Percentiles rank a stretch among this genome's conserved stretches.
These are phyloP conservation scores for Cinara cedri DNA, from an alignment of 2,888 invertebrate species.

Conservation along the genomic window DNA sequence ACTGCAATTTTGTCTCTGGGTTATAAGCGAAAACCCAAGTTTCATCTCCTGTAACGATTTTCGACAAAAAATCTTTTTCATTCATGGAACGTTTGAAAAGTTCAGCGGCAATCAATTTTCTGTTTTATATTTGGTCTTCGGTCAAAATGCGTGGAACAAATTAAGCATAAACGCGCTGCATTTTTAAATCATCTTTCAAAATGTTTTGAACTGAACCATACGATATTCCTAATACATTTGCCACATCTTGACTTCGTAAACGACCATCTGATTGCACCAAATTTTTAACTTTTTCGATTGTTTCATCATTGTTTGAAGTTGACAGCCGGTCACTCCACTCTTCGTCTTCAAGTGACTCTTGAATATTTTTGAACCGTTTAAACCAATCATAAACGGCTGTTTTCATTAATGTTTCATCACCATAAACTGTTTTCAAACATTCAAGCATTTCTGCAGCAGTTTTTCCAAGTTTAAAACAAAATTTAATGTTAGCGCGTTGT, in stretches of 20 bases:
- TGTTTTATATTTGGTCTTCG: conserved; percentile 22
- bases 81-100: conserved; percentile 14
- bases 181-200: conserved; percentile 20
- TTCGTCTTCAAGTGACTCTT: conserved; percentile 19
- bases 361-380: too few relatives aligned
- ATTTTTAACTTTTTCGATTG: conserved; percentile 29
- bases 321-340: conserved; percentile 11
- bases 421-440: conserved; percentile 23
- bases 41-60: conserved; percentile 16
- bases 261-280: conserved; percentile 1
- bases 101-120: conserved; percentile 20
- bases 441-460: conserved; percentile 19
- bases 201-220: conserved; percentile 14
- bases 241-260: conserved; percentile 15
- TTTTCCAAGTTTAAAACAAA: conserved; percentile 23
- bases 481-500: conserved; percentile 29
- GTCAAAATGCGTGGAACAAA: conserved; percentile 25
- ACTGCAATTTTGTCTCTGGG: conserved; percentile 22
- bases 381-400: conserved; percentile 19
- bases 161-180: conserved; percentile 13
- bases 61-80: conserved; percentile 17
- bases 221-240: conserved; percentile 14
- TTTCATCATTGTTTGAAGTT: conserved; percentile 25
- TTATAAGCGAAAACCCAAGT: conserved; percentile 28
- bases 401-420: conserved; percentile 16